phyloP scores from a whole-genome alignment of 2,113 vertebrate genomes.

The Oriolus oriolus region DNA sequence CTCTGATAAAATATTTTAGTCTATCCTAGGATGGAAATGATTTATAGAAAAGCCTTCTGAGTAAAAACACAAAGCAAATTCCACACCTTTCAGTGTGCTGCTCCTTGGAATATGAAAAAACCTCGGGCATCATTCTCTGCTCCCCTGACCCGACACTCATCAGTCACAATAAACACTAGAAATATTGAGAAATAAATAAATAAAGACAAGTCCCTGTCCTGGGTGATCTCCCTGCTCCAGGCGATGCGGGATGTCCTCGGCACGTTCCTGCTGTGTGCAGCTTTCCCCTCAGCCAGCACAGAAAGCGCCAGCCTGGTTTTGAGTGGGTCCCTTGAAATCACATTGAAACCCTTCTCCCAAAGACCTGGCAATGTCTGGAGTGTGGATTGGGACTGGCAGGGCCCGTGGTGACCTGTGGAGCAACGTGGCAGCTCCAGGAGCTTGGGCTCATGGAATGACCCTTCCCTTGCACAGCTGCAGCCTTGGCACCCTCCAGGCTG shows the following conservation, averaged over 20 bases:
- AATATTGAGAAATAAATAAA: neutral
- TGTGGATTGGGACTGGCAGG: neutral
- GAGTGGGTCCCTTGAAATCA: neutral
- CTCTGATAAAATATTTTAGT: neutral
- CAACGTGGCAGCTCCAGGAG: neutral
- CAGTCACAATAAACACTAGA: neutral
- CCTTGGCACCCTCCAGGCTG: neutral
- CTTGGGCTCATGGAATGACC: neutral
- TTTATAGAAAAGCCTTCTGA: neutral
- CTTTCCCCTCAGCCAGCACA: neutral
- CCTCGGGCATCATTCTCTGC: neutral
- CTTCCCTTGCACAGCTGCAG: constrained; percentile 10
- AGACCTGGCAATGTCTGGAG: neutral
- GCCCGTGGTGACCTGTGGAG: neutral
- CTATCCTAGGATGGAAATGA: neutral
- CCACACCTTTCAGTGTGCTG: neutral
- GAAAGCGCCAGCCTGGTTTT: neutral
- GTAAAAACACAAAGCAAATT: neutral
- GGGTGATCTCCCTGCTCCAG: neutral
- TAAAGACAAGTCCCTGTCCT: neutral
- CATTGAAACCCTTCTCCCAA: neutral
- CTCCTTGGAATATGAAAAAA: neutral
- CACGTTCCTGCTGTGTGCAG: fast-evolving
- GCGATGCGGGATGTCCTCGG: fast-evolving
- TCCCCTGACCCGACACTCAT: neutral